phyloP scores from a whole-genome alignment of 1,140 invertebrate species.

The Notospermus geniculatus region DNA sequence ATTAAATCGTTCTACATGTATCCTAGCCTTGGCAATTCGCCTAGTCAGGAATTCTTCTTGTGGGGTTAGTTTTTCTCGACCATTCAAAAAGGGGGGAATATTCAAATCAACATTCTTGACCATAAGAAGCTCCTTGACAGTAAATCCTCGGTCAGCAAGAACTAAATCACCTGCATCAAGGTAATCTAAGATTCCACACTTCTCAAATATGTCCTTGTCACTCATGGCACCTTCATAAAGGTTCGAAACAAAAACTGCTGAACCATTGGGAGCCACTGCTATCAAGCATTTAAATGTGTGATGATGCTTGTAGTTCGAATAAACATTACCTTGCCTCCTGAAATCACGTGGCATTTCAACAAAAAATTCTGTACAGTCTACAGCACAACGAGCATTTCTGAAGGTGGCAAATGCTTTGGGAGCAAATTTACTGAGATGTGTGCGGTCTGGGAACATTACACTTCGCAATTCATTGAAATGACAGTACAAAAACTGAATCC shows the following conservation, averaged over 20 bases:
- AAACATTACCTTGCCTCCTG: constrained; percentile 14
- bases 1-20: constrained; percentile 16
- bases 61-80: constrained; percentile 21
- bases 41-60: constrained; percentile 17
- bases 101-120: constrained; percentile 21
- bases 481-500: constrained; percentile 14
- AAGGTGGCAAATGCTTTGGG: constrained; percentile 12
- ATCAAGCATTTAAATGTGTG: constrained; percentile 18
- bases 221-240: constrained; percentile 12
- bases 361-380: constrained; percentile 16
- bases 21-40: constrained; percentile 17
- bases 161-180: constrained; percentile 21
- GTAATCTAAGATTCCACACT: constrained; percentile 20
- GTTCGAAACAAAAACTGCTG: constrained; percentile 11
- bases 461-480: constrained; percentile 10
- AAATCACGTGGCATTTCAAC: constrained; percentile 10
- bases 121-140: constrained; percentile 24
- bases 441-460: constrained; percentile 10
- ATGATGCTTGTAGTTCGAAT: constrained; percentile 16
- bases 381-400: constrained; percentile 4
- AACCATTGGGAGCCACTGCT: constrained; percentile 13
- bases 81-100: constrained; percentile 26
- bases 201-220: constrained; percentile 14
- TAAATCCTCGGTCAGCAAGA: constrained; percentile 26
- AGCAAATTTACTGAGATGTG: not conserved